Conservation (phyloP, 2,888 invertebrate species). For the Amphipyra berbera region DNA sequence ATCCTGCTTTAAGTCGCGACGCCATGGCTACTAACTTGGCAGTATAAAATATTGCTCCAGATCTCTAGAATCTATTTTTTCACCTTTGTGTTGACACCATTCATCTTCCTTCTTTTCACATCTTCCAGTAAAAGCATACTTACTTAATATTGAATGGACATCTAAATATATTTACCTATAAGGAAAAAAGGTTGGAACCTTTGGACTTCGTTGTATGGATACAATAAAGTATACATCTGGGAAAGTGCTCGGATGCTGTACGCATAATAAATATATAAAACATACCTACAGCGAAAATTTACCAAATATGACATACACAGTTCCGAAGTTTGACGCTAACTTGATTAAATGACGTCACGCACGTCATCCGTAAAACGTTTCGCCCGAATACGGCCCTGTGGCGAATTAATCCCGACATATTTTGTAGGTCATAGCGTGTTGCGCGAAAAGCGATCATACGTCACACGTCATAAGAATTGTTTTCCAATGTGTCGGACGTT, state of each 20-base stretch:
- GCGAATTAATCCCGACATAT: constrained; percentile 78
- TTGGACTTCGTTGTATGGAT: too few species aligned
- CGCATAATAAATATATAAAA: constrained; percentile 13
- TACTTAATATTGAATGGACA: constrained; percentile 34
- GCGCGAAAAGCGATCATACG: constrained; percentile 69
- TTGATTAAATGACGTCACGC: constrained; percentile 67
- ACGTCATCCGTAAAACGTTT: constrained; percentile 65
- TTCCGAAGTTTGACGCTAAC: constrained; percentile 42
- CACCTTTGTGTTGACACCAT: neutral
- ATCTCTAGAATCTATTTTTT: neutral
- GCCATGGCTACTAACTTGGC: too few species aligned
- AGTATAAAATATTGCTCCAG: too few species aligned
- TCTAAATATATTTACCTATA: constrained; percentile 36
- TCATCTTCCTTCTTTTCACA: neutral
- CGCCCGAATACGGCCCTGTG: constrained; percentile 72
- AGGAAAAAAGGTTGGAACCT: constrained; percentile 32
- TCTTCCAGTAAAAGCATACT: constrained; percentile 9
- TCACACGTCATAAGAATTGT: constrained; percentile 64
- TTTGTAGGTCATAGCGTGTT: constrained; percentile 77
- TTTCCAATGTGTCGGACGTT: constrained; percentile 61
- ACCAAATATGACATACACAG: constrained; percentile 42
- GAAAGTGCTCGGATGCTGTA: neutral
- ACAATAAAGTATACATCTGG: constrained; percentile 27
- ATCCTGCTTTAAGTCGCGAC: too few species aligned
- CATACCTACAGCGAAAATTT: constrained; percentile 21